These are phyloP conservation scores for Aricia agestis DNA, from an alignment of 1,140 invertebrate species.

Conservation along the genomic window DNA sequence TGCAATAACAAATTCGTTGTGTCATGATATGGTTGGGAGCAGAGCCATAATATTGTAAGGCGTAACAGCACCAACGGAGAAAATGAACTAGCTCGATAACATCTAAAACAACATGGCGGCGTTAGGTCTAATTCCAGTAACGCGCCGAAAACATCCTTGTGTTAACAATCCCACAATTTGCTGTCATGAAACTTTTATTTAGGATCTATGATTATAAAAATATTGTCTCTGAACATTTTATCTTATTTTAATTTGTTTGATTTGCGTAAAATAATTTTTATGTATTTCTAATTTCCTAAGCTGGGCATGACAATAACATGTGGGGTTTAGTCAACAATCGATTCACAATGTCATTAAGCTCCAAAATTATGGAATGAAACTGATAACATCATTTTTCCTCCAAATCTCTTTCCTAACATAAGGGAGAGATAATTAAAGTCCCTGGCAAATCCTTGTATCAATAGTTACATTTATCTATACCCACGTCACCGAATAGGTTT, in stretches of 20 bases:
- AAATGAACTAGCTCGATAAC: background rate
- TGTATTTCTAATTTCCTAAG: too few species aligned
- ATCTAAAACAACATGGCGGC: background rate
- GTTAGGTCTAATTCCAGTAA: too few species aligned
- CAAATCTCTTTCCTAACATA: background rate
- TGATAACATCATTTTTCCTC: background rate
- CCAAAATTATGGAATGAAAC: background rate
- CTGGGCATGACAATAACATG: background rate
- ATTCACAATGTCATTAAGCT: background rate
- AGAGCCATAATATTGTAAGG: background rate
- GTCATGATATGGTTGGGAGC: background rate
- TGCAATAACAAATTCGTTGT: slow-evolving; percentile 2
- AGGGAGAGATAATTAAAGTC: background rate
- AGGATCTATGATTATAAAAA: background rate
- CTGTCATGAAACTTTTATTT: background rate
- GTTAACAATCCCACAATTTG: background rate
- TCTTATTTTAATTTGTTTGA: too few species aligned
- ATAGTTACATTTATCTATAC: background rate
- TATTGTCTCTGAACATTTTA: background rate
- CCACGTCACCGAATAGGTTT: too few species aligned
- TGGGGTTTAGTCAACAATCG: background rate
- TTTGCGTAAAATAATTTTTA: too few species aligned
- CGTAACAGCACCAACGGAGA: background rate
- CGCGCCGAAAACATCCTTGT: background rate
- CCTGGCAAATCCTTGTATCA: background rate